Conservation (phyloP, 2,888 invertebrate genomes). For the Brassicogethes aeneus region DNA sequence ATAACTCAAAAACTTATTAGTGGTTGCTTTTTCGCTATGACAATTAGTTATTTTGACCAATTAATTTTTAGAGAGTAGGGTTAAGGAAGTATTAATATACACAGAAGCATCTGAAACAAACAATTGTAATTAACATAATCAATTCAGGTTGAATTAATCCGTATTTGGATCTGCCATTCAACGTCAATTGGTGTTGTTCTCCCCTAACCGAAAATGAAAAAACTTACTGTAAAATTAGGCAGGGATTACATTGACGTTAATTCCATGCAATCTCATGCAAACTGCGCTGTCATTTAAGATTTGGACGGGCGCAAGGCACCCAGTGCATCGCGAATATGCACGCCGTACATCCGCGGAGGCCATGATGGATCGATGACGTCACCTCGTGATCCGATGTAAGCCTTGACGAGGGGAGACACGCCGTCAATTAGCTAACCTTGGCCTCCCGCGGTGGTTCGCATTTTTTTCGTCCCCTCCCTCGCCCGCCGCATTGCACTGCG, state of each 20-base stretch:
- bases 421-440: constrained; percentile 30
- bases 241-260: not conserved
- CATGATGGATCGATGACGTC: constrained; percentile 33
- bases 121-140: too few species aligned
- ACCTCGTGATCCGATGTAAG: constrained; percentile 21
- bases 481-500: not conserved
- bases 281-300: constrained; percentile 2
- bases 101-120: too few species aligned
- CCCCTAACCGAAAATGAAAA: not conserved
- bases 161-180: not conserved
- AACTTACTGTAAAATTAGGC: not conserved
- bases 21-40: too few species aligned
- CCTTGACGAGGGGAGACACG: constrained; percentile 26
- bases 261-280: not conserved
- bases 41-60: too few species aligned
- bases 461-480: not conserved
- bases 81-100: too few species aligned
- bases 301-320: not conserved
- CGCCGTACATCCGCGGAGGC: constrained; percentile 16
- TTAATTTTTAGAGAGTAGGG: too few species aligned
- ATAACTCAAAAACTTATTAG: too few species aligned
- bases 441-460: constrained; percentile 3
- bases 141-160: too few species aligned
- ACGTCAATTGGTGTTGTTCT: not conserved
- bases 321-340: not conserved